Conservation (phyloP, 2,113 vertebrate species). For the Trogon surrucura region DNA sequence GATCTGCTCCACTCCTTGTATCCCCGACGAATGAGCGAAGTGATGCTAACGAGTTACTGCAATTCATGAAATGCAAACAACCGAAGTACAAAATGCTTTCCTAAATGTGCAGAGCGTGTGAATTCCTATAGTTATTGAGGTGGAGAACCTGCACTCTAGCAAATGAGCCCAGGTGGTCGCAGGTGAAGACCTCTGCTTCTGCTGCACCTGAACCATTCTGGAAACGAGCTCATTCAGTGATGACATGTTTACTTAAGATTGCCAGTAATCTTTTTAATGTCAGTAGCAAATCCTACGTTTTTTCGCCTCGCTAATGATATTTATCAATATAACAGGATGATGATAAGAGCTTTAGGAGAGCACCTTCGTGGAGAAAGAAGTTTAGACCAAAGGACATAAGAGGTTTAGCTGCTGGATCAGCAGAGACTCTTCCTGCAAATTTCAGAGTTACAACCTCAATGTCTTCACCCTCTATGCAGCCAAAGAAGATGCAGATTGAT, state of each 20-base stretch:
- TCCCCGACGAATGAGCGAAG: background rate
- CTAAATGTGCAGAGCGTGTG: background rate
- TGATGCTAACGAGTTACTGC: background rate
- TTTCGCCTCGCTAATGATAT: background rate
- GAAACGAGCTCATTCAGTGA: background rate
- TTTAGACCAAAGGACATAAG: conserved; percentile 96
- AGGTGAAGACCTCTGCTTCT: background rate
- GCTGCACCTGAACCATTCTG: background rate
- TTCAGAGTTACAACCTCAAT: conserved; percentile 90
- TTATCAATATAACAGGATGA: conserved; percentile 83
- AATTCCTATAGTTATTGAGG: background rate
- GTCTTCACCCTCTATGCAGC: conserved; percentile 89
- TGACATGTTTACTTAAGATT: background rate
- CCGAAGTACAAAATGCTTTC: fast-evolving
- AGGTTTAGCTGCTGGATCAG: conserved; percentile 85
- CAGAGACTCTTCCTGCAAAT: conserved; percentile 94
- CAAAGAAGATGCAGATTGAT: conserved; percentile 95
- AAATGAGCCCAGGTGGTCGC: background rate
- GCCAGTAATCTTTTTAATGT: background rate
- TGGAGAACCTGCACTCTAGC: background rate
- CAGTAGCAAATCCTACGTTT: background rate
- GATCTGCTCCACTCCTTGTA: background rate
- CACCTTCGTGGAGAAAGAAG: conserved; percentile 98
- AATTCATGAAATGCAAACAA: background rate
- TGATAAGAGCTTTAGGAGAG: conserved; percentile 94